Percentiles rank a stretch among this genome's conserved stretches.
These are phyloP conservation scores for Zosterops japonicus DNA, from an alignment of 2,113 vertebrate species.

Conservation along the genomic window DNA sequence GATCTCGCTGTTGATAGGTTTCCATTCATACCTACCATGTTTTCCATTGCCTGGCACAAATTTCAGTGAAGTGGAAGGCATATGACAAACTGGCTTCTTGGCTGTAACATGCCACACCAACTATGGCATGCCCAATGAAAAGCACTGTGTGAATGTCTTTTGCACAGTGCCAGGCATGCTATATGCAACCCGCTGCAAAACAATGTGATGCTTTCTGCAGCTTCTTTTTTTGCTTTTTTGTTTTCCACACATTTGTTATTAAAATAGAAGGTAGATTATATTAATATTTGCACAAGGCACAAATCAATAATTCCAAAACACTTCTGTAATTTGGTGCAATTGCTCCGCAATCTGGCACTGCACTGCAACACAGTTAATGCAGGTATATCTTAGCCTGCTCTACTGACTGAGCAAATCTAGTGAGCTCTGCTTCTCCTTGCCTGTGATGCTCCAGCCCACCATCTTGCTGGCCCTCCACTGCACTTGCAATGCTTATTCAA, in stretches of 20 bases:
- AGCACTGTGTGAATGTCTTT: constrained; percentile 31
- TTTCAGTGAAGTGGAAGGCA: constrained; percentile 41
- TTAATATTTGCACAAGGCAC: neutral
- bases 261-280: neutral
- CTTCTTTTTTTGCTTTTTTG: neutral
- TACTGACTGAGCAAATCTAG: neutral
- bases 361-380: neutral
- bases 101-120: constrained; percentile 29
- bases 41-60: constrained; percentile 58
- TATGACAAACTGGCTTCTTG: constrained; percentile 40
- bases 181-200: neutral
- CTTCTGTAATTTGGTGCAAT: neutral
- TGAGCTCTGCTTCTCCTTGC: neutral
- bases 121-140: constrained; percentile 40
- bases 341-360: neutral
- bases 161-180: constrained; percentile 2
- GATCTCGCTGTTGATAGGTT: constrained; percentile 32
- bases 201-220: neutral
- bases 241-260: neutral
- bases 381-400: neutral
- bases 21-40: constrained; percentile 61
- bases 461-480: rapidly evolving
- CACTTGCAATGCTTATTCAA: neutral
- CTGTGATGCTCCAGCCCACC: neutral
- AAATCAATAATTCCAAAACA: neutral